phyloP scores from a whole-genome alignment of 2,113 vertebrate genomes.

The Notarius lentiginosus region DNA sequence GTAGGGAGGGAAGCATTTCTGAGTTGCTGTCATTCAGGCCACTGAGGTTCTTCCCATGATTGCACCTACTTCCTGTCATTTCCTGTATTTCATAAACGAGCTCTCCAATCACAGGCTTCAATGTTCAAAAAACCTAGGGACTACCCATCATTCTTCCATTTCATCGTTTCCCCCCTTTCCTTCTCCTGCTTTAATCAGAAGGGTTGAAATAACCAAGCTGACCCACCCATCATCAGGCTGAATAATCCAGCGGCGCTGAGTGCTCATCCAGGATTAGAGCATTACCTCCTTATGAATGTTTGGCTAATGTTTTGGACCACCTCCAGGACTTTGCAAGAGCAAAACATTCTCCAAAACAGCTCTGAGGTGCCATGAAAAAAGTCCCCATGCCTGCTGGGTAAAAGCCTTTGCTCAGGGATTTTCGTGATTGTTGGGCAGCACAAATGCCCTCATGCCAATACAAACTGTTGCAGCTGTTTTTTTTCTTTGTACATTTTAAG shows the following conservation, averaged over 20 bases:
- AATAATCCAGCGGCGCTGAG: constrained; percentile 26
- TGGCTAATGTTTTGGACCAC: constrained; percentile 38
- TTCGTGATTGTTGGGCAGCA: not conserved
- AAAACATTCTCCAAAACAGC: constrained; percentile 42
- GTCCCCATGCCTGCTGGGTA: constrained; percentile 25
- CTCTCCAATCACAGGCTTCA: not conserved
- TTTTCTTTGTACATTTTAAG: not conserved
- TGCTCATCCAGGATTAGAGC: constrained; percentile 34
- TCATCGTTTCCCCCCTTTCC: not conserved
- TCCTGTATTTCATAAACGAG: not conserved
- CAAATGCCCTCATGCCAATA: not conserved
- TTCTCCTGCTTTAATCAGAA: constrained; percentile 46
- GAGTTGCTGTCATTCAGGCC: constrained; percentile 57
- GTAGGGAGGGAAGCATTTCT: constrained; percentile 57
- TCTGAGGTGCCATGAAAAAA: constrained; percentile 41
- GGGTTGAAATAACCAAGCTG: constrained; percentile 16
- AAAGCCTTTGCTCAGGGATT: constrained; percentile 16
- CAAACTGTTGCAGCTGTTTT: constrained; percentile 4
- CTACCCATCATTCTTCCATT: not conserved
- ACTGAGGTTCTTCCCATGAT: not conserved
- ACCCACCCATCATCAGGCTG: constrained; percentile 11
- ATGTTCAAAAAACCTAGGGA: not conserved
- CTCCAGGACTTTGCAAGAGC: constrained; percentile 46
- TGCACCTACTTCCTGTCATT: constrained; percentile 46
- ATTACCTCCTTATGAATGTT: constrained; percentile 54